Base-by-base conservation (phyloP, 1,140 invertebrate genomes). In the Pogonognathellus flavescens region DNA sequence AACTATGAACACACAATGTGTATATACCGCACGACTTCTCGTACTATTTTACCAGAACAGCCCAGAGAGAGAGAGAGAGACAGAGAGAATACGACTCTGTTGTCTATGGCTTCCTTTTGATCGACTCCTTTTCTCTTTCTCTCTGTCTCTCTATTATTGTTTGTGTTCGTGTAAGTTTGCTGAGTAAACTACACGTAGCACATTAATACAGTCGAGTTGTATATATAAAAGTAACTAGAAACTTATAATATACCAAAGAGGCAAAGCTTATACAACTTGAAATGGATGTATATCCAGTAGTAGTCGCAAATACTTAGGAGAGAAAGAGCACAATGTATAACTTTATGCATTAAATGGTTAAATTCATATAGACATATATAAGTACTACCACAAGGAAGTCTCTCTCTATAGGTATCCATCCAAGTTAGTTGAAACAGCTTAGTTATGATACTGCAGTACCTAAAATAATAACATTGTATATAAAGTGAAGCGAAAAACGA, bases 61-160 rank as follows among this genome's bases (percentile, higher is more conserved):
- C n/a, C n/a, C n/a, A 41, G 31, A 3, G 2, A 41, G 31, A 41
- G 31, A 41, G 31, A 41, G 31, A 41, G 31, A 41, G 31, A 3
- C 31, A 41, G 31, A 41, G 31, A 41, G 31, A 41, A 41, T 41
- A 41, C 31, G 1, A 41, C 31, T 41, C 31, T 41, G 31, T 41
- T 16, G 53, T 62, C 59, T 76, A 76, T 50, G 70, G 70, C 41
- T 76, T 76, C 70, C 70, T 76, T 50, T 76, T 76, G 70, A 76
- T 76, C 70, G 70, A 76, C 70, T 62, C 11, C 53, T 55, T 14
- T 55, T 55, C 53, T 14, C 53, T 55, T 2, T 55, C 11, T 55
- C 31, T 41, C 31, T 41, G 2, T 41, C 31, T 41, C 31, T 41
- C 41, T 18, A 76, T 41, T 41, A 41, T 76, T 76, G 70, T 76